phyloP scores from a whole-genome alignment of 2,888 invertebrate genomes.

The Teleiodes luculella region DNA sequence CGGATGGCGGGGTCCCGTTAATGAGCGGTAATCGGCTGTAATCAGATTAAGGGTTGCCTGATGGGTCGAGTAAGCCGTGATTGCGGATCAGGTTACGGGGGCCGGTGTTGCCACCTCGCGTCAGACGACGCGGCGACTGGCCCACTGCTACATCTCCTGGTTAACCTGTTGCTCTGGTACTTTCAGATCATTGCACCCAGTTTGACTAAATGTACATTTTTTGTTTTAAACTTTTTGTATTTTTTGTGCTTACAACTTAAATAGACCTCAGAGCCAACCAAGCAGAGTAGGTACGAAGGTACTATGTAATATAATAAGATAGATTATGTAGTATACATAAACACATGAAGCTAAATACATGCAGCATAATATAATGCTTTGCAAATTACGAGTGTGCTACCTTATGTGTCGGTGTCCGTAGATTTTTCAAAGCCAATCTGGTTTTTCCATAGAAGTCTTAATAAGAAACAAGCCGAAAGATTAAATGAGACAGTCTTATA shows the following conservation, averaged over 20 bases:
- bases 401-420: too few relatives aligned
- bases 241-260: background rate
- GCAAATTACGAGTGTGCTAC: too few relatives aligned
- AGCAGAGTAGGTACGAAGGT: too few relatives aligned
- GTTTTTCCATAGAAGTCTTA: too few relatives aligned
- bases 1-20: slow-evolving; percentile 28
- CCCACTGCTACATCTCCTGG: background rate
- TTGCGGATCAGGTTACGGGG: slow-evolving; percentile 52
- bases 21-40: slow-evolving; percentile 44
- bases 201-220: background rate
- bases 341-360: too few relatives aligned
- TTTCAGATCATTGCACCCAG: background rate
- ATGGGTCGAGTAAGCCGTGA: slow-evolving; percentile 65
- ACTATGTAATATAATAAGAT: too few relatives aligned
- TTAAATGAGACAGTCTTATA: too few relatives aligned
- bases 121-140: slow-evolving; percentile 13
- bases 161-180: slow-evolving; percentile 13
- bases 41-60: slow-evolving; percentile 44
- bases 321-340: too few relatives aligned
- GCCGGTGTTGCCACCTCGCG: slow-evolving; percentile 29
- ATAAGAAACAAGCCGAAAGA: too few relatives aligned
- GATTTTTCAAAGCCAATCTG: too few relatives aligned
- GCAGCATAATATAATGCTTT: too few relatives aligned
- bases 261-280: too few relatives aligned
- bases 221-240: background rate